Base-by-base conservation (phyloP, 2,797 vertebrate species). In the Nothura maculosa region DNA sequence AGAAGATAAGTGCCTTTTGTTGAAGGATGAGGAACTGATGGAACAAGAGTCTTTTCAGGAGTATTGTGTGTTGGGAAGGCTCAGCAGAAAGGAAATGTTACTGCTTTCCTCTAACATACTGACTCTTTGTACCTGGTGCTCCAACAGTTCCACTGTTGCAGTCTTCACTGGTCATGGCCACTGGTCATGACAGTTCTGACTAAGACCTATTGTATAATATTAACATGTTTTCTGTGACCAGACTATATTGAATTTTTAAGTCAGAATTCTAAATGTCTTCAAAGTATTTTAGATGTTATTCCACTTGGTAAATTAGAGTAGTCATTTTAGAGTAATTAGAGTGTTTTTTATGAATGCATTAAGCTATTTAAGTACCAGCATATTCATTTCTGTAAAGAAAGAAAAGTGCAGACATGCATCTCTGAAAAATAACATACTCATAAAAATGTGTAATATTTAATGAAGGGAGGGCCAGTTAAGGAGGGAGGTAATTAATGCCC, bases 391-490 rank as follows among this genome's bases (percentile, higher is more conserved):
- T 84, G 11, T 81, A 38, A 42, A 82, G 14, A 58, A 77, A 42
- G 5, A 20, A 74, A 63, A 63, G 21, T n/a, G 54, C 2, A 38
- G 30, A 24, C 7, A 28, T 24, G 25, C 5, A 64, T 15, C 9
- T 21, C 32, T 72, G 36, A 27, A 87, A 54, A 30, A 43, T 27
- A 17, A 17, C 25, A 54, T 6, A 3, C n/a, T 52, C 4, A 5
- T 38, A 62, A 67, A 48, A 28, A 72, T 24, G 12, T 15, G 11
- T 12, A 12, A 4, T 75, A 24, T 50, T 83, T 32, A 34, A 62
- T 63, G 76, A 82, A 80, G 57, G 60, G 48, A 72, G 32, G 45
- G 92, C 80, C 86, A 85, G n/a, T 85, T 69, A 68, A 58, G 54
- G 67, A 66, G 5, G 4, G 50, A 79, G 85, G 52, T 69, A 82